Base-by-base conservation (phyloP, 2,888 invertebrate species). In the Rhimphoctona megacephalus region DNA sequence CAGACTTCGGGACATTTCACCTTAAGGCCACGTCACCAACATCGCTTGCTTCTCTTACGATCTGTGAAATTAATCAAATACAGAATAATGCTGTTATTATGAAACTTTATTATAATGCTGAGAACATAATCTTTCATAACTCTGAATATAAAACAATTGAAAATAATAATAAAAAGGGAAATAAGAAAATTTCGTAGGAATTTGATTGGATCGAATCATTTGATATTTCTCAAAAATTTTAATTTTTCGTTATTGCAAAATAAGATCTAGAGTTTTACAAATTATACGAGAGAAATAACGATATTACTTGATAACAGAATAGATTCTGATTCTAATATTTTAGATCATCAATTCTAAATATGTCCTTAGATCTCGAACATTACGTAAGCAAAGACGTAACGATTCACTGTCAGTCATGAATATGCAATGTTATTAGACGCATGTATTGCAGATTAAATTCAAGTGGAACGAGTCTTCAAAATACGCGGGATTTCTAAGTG, bases 1-100 rank as follows among this genome's bases (percentile, higher is more conserved):
- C 91, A 97, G 94, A 90, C 95, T 96, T 88, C 95, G 94, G 90
- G 94, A 94, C 94, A 94, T 94, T 90, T 92, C 94, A 92, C 92
- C 90, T 92, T 87, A 92, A 90, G 90, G 89, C 90, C 90, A 88
- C 88, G 89, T 90, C 70, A 89, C 87, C 89, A 90, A 91, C 93
- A 93, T 94, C 88, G 91, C 90, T 91, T 86, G 85, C 88, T 86
- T 85, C 82, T 61, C 57, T 36, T 43, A 57, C 22, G 11, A 80
- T n/a, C 74, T 82, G 17, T 39, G 17, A 54, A 74, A 54, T 39
- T 2, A 33, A 66, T 77, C 49, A 36, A 43, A 64, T n/a, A n/a
- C 5, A 19, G 19, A 19, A 25, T 8, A 6, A 36, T 6, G 0
- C 17, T 69, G 22, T 66, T 22, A 36, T 67, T 22, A 8, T n/a